Conservation (phyloP, 2,888 invertebrate species). For the Torymus tubicola region DNA sequence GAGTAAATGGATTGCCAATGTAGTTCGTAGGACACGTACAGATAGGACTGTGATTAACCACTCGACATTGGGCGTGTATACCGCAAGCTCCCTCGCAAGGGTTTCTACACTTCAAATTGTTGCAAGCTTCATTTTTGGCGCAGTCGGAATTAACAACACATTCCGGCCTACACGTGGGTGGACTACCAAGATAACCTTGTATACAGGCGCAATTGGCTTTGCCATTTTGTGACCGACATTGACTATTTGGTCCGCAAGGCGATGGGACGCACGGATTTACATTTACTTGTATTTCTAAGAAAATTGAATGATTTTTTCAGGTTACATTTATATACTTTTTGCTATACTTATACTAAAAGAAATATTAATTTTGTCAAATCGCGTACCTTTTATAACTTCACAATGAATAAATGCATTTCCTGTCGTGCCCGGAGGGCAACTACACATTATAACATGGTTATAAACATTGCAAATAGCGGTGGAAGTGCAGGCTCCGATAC, state of each 20-base stretch:
- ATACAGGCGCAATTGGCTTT: slow-evolving; percentile 86
- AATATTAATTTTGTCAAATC: neutral
- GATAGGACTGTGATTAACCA: slow-evolving; percentile 85
- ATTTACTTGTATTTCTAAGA: slow-evolving; percentile 70
- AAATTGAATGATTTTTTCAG: slow-evolving; percentile 1
- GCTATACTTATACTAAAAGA: too few relatives aligned
- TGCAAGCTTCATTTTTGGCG: slow-evolving; percentile 82
- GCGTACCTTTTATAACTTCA: slow-evolving; percentile 71
- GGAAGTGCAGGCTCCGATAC: slow-evolving; percentile 83
- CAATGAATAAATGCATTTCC: slow-evolving; percentile 86
- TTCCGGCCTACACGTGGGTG: slow-evolving; percentile 85
- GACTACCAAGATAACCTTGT: slow-evolving; percentile 81
- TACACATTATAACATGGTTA: slow-evolving; percentile 83
- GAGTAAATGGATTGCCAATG: slow-evolving; percentile 85
- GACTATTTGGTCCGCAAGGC: slow-evolving; percentile 81
- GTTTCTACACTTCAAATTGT: slow-evolving; percentile 85
- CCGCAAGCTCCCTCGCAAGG: slow-evolving; percentile 87
- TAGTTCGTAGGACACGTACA: slow-evolving; percentile 82
- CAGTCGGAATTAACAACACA: slow-evolving; percentile 86
- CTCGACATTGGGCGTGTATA: slow-evolving; percentile 82
- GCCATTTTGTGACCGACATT: slow-evolving; percentile 81
- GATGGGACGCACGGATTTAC: slow-evolving; percentile 77
- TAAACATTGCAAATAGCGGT: slow-evolving; percentile 77
- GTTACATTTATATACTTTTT: too few relatives aligned
- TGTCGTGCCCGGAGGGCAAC: slow-evolving; percentile 81